Evolutionary conservation across 2,888 invertebrate species (phyloP), one percentile per base, ranked within the genome.

Genomic region (Aphidius colemani): DNA sequence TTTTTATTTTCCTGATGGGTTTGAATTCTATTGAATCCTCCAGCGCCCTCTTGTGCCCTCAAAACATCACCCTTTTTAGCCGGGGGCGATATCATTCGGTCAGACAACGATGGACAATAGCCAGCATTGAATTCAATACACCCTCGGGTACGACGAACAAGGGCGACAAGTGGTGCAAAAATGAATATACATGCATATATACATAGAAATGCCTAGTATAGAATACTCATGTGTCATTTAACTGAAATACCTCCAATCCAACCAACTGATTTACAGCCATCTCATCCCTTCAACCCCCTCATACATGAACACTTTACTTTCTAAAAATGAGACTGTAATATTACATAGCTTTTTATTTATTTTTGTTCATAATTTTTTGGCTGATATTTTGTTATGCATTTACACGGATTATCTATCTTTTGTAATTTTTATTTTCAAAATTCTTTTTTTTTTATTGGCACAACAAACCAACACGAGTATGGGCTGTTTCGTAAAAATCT

Each of bases 241-340:
- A 77, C 78, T 74, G 77, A 76, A 79, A 81, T 79, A 76, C 75
- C 78, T 76, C 75, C 75, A 75, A 79, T 80, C 77, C 77, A 75
- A 68, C 71, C 72, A 76, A 78, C 74, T 81, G 79, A 81, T 81
- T 81, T 80, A 80, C 76, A 75, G 70, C 73, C 72, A 67, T 57
- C 40, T 62, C 45, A 50, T 59, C 44, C 40, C 63, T 67, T 65
- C 63, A 43, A 45, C 59, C 46, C 57, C 46, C 53, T 49, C 13
- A 30, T 30, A 30, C 30, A 30, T 30, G 30, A 30, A 39, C 51
- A 55, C 50, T 59, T 55, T 61, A 44, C 53, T 61, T 51, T 61
- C 48, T 9, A 39, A 46, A 57, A 60, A 63, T 58, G 53, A 46
- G n/a, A 46, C 57, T 58, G 63, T 63, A 63, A 63, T 59, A 51